Conservation (phyloP, 2,888 invertebrate species). For the Lypha dubia region DNA sequence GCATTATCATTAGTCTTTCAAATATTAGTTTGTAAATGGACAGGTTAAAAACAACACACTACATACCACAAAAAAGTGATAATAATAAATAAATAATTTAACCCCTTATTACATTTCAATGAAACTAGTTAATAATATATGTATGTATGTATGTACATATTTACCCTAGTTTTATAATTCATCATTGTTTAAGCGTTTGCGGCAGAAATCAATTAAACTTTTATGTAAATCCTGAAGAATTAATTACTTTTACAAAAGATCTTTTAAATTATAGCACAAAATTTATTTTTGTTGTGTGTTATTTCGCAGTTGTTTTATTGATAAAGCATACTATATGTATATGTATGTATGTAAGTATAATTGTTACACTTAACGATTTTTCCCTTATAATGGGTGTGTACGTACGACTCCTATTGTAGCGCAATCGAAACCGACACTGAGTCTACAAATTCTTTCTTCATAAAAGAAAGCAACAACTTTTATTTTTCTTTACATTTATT, state of each 20-base stretch:
- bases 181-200: slow-evolving; percentile 41
- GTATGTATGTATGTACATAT: too few relatives aligned
- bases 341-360: slow-evolving; percentile 31
- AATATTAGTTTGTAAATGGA: too few relatives aligned
- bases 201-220: neutral
- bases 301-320: slow-evolving; percentile 46
- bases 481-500: slow-evolving; percentile 11
- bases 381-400: slow-evolving; percentile 50
- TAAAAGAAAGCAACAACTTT: slow-evolving; percentile 52
- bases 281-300: slow-evolving; percentile 19
- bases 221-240: slow-evolving; percentile 6
- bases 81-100: neutral
- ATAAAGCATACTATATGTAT: slow-evolving; percentile 31
- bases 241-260: slow-evolving; percentile 8
- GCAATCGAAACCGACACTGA: slow-evolving; percentile 51
- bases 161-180: slow-evolving; percentile 67
- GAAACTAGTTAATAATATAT: slow-evolving; percentile 1
- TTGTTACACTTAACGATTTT: slow-evolving; percentile 67
- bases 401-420: slow-evolving; percentile 28
- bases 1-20: neutral
- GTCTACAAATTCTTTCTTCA: slow-evolving; percentile 37
- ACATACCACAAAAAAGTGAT: neutral
- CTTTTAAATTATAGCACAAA: slow-evolving; percentile 14
- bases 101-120: neutral
- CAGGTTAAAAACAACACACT: neutral